Base-by-base conservation (phyloP, 2,797 vertebrate species). In the Lindbergichthys nudifrons region DNA sequence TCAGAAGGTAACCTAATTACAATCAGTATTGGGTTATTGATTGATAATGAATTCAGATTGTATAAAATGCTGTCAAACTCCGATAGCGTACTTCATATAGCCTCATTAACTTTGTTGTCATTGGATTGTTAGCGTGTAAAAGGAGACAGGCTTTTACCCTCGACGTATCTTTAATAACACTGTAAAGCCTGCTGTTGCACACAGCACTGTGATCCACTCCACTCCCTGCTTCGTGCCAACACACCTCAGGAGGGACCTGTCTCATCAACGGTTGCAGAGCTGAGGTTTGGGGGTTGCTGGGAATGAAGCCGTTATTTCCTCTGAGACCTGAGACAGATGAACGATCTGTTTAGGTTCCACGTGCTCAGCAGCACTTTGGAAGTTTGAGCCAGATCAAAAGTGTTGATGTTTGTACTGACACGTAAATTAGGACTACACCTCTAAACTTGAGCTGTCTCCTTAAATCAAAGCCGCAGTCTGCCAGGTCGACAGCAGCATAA, bases 341-440 rank as follows among this genome's bases (percentile, higher is more conserved):
- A 36, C 32, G 32, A 36, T 36, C 32, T 36, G 32, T 36, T 36
- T 36, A 36, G 23, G 11, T 73, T 42, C 6, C 30, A 57, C 73
- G 21, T 26, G 10, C 30, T 48, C 50, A 1, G 58, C 54, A 15
- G 65, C 57, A 15, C 12, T 73, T 45, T 36, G 39, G 52, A 58
- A 18, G 36, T 56, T 63, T 39, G 64, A 59, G 46, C 3, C 10
- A 62, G 64, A 65, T 30, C n/a, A 52, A 39, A 47, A 56, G 41
- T 61, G 32, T 1, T 19, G 52, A 10, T 5, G 46, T 65, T 65
- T 69, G 39, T 26, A 46, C 14, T 32, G 75, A 26, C 41, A 65
- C 66, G 15, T 62, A 65, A 43, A 76, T 75, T 13, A 75, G 21
- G 13, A 19, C 15, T 50, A 36, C 10, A 1, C 68, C 56, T 62